Base-by-base conservation (phyloP, 2,888 invertebrate species). In the Spodoptera exigua region DNA sequence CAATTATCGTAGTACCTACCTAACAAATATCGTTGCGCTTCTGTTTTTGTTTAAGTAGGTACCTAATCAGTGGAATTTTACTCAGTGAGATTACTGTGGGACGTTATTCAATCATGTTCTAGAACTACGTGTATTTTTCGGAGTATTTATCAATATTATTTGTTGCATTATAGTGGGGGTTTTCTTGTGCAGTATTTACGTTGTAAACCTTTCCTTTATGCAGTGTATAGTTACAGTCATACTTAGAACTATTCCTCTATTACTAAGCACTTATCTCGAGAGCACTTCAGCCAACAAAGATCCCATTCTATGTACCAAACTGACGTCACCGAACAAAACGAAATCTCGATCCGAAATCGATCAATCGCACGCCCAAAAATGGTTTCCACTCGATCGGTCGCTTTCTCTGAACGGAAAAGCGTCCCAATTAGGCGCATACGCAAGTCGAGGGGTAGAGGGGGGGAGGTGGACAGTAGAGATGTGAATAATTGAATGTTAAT, bases 351-450 rank as follows among this genome's bases (percentile, higher is more conserved):
- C 60, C 57, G 67, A 74, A 78, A 76, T 70, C 78, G 69, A 78
- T 76, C 70, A 71, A 69, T 80, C 61, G 79, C 68, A 70, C 76
- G 76, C 78, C 81, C 82, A 80, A 84, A 85, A 83, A 70, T 77
- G 80, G 80, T 85, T 87, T 85, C 82, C 87, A 84, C 83, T 85
- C 82, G 81, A 87, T 86, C 82, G 84, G 79, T 75, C 79, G 87
- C 91, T 91, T 91, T 91, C 91, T 84, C 90, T 82, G 67, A 83
- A 83, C 89, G 89, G 89, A 89, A 88, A 90, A 87, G 86, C 85
- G 86, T 84, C 83, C 82, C 83, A 89, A 89, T 89, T 87, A 84
- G 83, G 83, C 80, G 81, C 74, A 69, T 56, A 75, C 77, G 76
- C 77, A 74, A 60, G 64, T 65, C 68, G 74, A 48, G 70, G 57